Base-by-base conservation (phyloP, 2,113 vertebrate genomes). In the Grantiella picta region DNA sequence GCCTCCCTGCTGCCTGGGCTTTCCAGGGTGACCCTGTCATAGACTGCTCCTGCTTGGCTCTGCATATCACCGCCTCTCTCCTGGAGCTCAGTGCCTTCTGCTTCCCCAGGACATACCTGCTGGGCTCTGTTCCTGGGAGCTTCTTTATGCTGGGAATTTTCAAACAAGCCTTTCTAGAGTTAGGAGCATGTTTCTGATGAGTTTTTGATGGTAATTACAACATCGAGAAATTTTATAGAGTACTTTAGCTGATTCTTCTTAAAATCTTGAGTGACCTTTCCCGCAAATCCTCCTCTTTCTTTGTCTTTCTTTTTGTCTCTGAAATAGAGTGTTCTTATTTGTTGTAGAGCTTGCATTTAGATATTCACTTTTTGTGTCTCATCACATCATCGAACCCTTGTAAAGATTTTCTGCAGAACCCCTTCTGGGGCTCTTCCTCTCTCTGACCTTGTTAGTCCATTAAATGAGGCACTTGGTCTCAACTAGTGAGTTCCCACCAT, bases 41-140 rank as follows among this genome's bases (percentile, higher is more conserved):
- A 33, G 68, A 15, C 69, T 94, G 78, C 89, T 92, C 87, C 88
- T 97, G 94, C 90, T 95, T 89, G 75, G 88, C 92, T 96, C 71
- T 94, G 93, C 86, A 65, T 93, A 89, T 73, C 2, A 13, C 61
- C 94, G 64, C 78, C 77, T 68, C 60, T 60, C 38, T 83, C 68
- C 40, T 91, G 53, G 75, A 91, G 85, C 79, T 92, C 78, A 66
- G 45, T 69, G 65, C 75, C 75, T 92, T 91, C 72, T 91, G n/a
- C 82, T 94, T 91, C 60, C 59, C 22, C 35, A 60, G 63, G 68
- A 29, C 15, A 11, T 29, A n/a, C 18, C 56, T 49, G 38, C 60
- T 57, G 64, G 59, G 59, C 5, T 89, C 73, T 94, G 3, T 54
- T 54, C 89, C 78, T 75, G 35, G 56, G 47, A 72, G 42, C n/a